phyloP scores from a whole-genome alignment of 2,113 vertebrate genomes.

The Ellobius talpinus region DNA sequence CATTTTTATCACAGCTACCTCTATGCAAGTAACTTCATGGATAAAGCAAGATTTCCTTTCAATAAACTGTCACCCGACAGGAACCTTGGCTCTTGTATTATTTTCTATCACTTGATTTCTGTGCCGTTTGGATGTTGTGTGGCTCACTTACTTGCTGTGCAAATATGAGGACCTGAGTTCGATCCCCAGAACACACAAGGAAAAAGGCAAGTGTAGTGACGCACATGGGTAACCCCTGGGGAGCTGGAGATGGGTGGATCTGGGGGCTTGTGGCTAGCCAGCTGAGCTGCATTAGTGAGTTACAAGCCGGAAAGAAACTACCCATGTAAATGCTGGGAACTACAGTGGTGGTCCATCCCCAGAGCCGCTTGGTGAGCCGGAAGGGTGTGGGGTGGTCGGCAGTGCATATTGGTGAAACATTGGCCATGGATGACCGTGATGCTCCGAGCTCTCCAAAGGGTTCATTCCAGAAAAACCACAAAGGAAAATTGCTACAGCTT shows the following conservation, averaged over 20 bases:
- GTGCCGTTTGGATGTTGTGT: neutral
- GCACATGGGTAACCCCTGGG: neutral
- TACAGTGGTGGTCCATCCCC: neutral
- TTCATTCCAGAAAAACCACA: neutral
- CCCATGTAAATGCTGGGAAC: neutral
- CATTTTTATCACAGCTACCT: conserved; percentile 87
- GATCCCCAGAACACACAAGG: neutral
- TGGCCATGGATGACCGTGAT: neutral
- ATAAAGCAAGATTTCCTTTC: conserved; percentile 81
- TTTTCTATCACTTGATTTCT: conserved; percentile 47
- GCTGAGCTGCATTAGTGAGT: too few species aligned
- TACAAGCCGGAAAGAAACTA: neutral
- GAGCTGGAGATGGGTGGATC: neutral
- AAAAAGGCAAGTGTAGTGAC: too few species aligned
- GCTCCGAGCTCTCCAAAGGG: neutral
- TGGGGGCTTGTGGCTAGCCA: neutral
- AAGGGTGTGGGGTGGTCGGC: neutral
- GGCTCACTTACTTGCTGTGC: neutral
- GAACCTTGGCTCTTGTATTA: conserved; percentile 5
- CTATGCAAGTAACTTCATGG: conserved; percentile 85
- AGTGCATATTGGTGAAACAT: too few species aligned
- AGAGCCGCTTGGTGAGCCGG: neutral
- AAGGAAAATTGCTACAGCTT: neutral
- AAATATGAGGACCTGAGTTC: neutral
- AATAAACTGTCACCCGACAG: conserved; percentile 88